Evolutionary conservation across 1,140 invertebrate species (phyloP), one percentile per base, ranked within the genome.

Genomic region (Tachypleus tridentatus): DNA sequence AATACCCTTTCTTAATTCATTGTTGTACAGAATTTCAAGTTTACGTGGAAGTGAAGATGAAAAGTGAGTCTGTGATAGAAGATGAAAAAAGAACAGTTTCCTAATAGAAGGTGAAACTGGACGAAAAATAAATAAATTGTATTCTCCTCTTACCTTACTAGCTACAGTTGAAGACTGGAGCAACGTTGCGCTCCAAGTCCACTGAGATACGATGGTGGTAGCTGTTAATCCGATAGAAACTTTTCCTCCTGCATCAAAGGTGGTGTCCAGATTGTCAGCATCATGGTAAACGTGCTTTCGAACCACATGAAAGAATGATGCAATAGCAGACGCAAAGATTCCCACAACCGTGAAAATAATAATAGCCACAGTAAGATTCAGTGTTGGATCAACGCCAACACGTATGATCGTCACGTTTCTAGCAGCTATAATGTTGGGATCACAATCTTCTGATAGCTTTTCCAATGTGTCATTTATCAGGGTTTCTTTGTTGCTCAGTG

Each of bases 161-260:
- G 75, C 74, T 1, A 80, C 78, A 3, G 75, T 74, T 0, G 76
- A 73, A 3, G 78, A 78, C 67, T 78, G 77, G 5, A 80, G 70
- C 3, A 80, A 70, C 4, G 78, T 78, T 3, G 78, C 78, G 3
- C 77, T 76, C 78, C 78, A 80, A 49, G 76, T 79, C 78, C 78
- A 80, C 64, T 79, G 77, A 4, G 77, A 77, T 3, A 80, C 75
- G 5, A 80, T 74, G 0, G 77, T 79, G 3, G 77, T 76, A 7
- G 76, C 76, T 3, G 76, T 77, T 7, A 79, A 60, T 5, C 77
- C 77, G 6, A 75, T 71, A 51, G 73, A 76, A 51, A 79, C 75
- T 11, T 74, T 76, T 4, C 78, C 78, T 4, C 77, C 78, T 9
- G 77, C 78, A 70, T 79, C 76, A 70, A 79, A 80, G 7, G 75